Base-by-base conservation (phyloP, 1,140 invertebrate genomes). In the Drosophila nikananu region DNA sequence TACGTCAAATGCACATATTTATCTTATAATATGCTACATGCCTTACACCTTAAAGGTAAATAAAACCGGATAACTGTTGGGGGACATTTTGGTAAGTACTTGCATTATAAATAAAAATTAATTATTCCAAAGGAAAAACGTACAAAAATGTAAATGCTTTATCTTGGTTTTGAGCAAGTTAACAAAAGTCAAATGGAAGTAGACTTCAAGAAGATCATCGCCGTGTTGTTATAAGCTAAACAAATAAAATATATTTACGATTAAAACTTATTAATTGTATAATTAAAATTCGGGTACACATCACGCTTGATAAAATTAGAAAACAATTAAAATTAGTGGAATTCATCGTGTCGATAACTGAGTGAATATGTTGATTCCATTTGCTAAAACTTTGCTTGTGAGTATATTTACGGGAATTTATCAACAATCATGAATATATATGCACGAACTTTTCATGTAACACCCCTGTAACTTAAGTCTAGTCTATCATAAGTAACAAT, bases 401-500 rank as follows among this genome's bases (percentile, higher is more conserved):
- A 73, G 42, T 73, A 73, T 73, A 72, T 61, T 73, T 73, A 73
- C 72, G 67, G 68, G 39, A 73, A 73, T 79, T 65, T 39, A 77
- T 63, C 78, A 75, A 84, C 66, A 61, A 81, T 81, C 74, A 54
- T 80, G 66, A 71, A 76, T 60, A 72, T 60, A 72, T 61, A 79
- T 68, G 71, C 52, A 67, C 68, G 74, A 51, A 82, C 68, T 83
- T 64, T 55, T 55, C 73, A 59, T 68, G 44, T 86, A 76, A 64
- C 80, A 86, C 63, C 72, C 77, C 77, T 71, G 35, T 76, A 55
- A 77, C 75, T 83, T 75, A 82, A 51, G 73, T 60, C 51, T 73
- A 73, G 21, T 60, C 72, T 73, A 52, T 79, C 62, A 44, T 67
- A 71, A 81, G 77, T 59, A 86, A 82, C 81, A 84, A 72, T 72